A percentile compares a stretch with the other conserved stretches of the same genome.
phyloP scores from a whole-genome alignment of 2,797 vertebrate genomes.

The Sphenopsis melanotis region DNA sequence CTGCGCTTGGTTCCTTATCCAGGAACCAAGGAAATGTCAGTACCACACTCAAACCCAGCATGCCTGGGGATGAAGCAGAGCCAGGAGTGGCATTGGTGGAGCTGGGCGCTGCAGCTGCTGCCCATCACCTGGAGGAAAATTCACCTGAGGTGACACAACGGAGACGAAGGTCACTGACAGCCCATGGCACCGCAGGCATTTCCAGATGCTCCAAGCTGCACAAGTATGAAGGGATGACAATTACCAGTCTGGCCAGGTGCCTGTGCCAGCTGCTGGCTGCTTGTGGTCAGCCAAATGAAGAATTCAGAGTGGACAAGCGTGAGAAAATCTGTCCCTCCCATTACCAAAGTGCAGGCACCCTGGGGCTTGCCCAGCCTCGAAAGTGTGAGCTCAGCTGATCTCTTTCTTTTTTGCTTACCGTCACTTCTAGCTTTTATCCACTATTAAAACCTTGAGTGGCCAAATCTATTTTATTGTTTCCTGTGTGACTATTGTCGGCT shows the following conservation, averaged over 20 bases:
- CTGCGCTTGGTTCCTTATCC: not conserved
- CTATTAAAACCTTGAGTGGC: not conserved
- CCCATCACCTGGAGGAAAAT: not conserved
- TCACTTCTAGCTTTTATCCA: not conserved
- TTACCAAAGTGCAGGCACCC: not conserved
- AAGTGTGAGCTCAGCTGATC: not conserved
- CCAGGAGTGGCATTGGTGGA: not conserved
- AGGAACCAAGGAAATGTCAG: not conserved
- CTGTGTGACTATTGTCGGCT: not conserved
- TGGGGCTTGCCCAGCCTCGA: rapidly evolving
- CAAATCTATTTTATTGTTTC: not conserved
- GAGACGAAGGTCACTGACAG: not conserved
- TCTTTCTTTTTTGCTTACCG: not conserved
- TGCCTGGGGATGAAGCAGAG: rapidly evolving
- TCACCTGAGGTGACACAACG: rapidly evolving
- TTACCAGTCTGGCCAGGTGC: not conserved
- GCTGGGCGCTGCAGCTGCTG: not conserved
- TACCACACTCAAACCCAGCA: not conserved
- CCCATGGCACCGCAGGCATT: not conserved
- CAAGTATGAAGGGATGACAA: not conserved
- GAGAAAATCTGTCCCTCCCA: not conserved
- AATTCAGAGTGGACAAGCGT: not conserved
- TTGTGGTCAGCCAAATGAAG: not conserved
- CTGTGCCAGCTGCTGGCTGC: not conserved
- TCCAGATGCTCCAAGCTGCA: not conserved